Evolutionary conservation across 2,888 invertebrate genomes (phyloP).

Genomic region (Monochamus alternatus): DNA sequence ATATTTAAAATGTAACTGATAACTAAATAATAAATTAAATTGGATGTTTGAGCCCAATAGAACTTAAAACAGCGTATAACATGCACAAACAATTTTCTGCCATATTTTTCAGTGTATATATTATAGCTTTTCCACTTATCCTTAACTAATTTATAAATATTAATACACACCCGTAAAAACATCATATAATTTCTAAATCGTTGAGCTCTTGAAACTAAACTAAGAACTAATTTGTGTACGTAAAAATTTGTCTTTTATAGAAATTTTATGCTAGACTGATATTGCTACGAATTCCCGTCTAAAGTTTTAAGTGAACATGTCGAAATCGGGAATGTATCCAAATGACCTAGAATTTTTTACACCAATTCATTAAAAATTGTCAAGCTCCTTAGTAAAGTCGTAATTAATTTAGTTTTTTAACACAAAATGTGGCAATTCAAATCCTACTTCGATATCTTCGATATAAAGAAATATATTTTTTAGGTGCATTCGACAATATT

Average conservation of each 20-base stretch:
- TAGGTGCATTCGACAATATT: background rate
- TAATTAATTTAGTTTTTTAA: constrained; percentile 10
- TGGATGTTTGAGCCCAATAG: no score
- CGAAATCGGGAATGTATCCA: constrained; percentile 44
- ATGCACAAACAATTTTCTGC: no score
- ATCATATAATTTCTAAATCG: constrained; percentile 36
- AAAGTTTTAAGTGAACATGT: constrained; percentile 44
- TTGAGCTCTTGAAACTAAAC: constrained; percentile 37
- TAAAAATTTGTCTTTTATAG: constrained; percentile 48
- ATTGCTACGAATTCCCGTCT: constrained; percentile 30
- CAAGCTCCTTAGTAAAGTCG: constrained; percentile 16
- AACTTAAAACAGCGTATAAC: no score
- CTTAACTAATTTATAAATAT: background rate
- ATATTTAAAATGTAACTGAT: no score
- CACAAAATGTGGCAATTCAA: background rate
- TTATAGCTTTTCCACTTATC: background rate
- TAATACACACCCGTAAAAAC: constrained; percentile 46
- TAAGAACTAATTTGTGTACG: constrained; percentile 42
- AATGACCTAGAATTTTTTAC: constrained; percentile 31
- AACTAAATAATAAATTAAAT: no score
- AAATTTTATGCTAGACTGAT: constrained; percentile 41
- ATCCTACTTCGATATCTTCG: background rate
- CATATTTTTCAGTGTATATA: no score
- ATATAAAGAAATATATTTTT: background rate
- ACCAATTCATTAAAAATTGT: constrained; percentile 22